Evolutionary conservation across 2,888 invertebrate species (phyloP).

Genomic region (Lasioglossum figueresi): DNA sequence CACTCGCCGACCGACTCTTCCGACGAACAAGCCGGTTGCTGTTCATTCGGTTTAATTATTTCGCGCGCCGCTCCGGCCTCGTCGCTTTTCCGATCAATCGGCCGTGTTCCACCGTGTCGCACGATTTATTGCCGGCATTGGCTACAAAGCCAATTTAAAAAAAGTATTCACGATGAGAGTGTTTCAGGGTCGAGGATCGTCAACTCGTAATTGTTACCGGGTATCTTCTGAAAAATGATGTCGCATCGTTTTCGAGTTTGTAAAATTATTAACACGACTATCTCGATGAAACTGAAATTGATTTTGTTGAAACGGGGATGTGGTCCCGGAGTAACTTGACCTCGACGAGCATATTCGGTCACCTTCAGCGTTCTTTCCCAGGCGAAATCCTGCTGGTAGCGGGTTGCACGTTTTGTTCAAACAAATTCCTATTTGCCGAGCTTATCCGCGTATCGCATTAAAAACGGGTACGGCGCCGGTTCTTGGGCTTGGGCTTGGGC

Average conservation of each 20-base stretch:
- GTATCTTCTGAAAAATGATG: too few relatives aligned
- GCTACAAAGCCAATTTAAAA: not conserved
- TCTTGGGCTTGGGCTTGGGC: not conserved
- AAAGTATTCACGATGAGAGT: not conserved
- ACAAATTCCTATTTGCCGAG: slow-evolving; percentile 6
- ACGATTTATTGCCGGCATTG: not conserved
- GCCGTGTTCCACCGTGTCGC: not conserved
- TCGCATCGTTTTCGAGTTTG: too few relatives aligned
- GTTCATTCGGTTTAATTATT: slow-evolving; percentile 15
- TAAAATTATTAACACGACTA: too few relatives aligned
- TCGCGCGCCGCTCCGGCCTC: not conserved
- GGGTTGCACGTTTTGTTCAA: not conserved
- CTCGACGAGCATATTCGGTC: not conserved
- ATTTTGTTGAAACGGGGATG: not conserved
- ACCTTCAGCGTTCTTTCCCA: not conserved
- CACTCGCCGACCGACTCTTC: slow-evolving; percentile 5
- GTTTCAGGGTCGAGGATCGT: not conserved
- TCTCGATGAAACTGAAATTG: too few relatives aligned
- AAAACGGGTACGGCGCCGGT: not conserved
- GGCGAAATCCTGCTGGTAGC: not conserved
- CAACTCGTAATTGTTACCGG: not conserved
- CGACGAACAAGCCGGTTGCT: not conserved
- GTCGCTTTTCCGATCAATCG: not conserved
- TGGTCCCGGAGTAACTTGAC: not conserved
- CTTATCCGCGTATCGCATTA: slow-evolving; percentile 4